These are phyloP conservation scores for Cephalotes varians DNA, from an alignment of 2,888 invertebrate species.

Conservation along the genomic window DNA sequence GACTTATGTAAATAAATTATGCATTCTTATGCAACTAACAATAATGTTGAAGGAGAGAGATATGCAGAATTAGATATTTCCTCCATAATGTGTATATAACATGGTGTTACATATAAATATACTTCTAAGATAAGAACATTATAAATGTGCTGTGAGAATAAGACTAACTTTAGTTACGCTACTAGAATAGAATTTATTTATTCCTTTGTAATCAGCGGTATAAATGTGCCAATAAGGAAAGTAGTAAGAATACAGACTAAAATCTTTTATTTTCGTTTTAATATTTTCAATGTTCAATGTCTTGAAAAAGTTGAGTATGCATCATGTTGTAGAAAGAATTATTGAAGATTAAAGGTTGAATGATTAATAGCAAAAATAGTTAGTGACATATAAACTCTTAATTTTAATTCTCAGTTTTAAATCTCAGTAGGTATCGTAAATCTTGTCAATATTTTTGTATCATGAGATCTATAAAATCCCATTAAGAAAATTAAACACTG, in stretches of 20 bases:
- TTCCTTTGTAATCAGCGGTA: not conserved
- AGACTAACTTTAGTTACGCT: not conserved
- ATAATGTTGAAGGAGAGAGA: slow-evolving; percentile 4
- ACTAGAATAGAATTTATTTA: not conserved
- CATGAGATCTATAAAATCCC: not conserved
- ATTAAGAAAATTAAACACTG: slow-evolving; percentile 4
- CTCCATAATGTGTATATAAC: not conserved
- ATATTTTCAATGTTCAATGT: not conserved
- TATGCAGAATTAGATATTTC: slow-evolving; percentile 19
- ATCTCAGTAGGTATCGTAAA: not conserved
- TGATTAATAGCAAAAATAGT: slow-evolving; percentile 18
- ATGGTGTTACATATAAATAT: not conserved
- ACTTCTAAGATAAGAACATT: not conserved
- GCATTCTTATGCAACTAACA: not conserved
- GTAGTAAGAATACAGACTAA: not conserved
- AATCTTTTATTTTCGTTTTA: not conserved
- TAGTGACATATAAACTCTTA: not conserved
- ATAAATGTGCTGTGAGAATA: not conserved
- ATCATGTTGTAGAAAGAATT: not conserved
- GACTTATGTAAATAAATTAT: not conserved
- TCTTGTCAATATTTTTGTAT: not conserved
- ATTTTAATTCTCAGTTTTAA: slow-evolving; percentile 1
- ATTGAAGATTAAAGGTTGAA: not conserved
- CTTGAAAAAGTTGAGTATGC: not conserved
- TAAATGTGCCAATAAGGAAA: not conserved